Base-by-base conservation (phyloP, 2,797 vertebrate genomes). In the Pristis pectinata region DNA sequence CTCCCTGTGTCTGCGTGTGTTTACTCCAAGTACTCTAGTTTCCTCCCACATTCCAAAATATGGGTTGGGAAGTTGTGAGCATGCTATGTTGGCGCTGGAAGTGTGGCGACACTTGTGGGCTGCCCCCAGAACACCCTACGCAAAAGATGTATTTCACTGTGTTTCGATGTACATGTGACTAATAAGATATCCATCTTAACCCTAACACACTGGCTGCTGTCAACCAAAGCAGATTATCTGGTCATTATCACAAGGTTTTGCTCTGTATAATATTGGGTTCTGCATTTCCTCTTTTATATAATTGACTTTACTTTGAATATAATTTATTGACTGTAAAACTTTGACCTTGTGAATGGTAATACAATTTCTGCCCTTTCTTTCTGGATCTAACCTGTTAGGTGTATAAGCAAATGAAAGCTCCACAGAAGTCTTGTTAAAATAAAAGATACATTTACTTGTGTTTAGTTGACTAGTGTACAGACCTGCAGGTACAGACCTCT, bases 401-500 rank as follows among this genome's bases (percentile, higher is more conserved):
- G n/a, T 19, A 41, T 41, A 3, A 59, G 0, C 95, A 94, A 89
- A 37, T 41, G 15, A 91, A 67, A 67, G 17, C 19, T 41, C 53
- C 17, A 13, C 19, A 24, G n/a, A 41, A 1, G 72, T 0, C 95
- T 97, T 97, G 96, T 96, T 97, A 97, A 49, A 49, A 49, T 95
- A 97, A 97, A 97, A 70, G n/a, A 91, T 95, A 95, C 95, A 95
- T 97, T 97, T 97, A 97, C 97, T 97, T 96, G 96, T 96, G 95
- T 96, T 97, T 96, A 9, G 22, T 74, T 96, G 96, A 96, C 95
- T 96, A 96, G 95, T 96, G 96, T 96, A 96, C 95, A 97, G 96
- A 96, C 70, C 95, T 96, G 95, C 96, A 97, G 96, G 96, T 95
- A 95, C 95, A 97, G 96, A 95, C 95, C 96, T 95, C 95, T 95